Conservation (phyloP, 2,113 vertebrate genomes). For the Salvelinus sp. region DNA sequence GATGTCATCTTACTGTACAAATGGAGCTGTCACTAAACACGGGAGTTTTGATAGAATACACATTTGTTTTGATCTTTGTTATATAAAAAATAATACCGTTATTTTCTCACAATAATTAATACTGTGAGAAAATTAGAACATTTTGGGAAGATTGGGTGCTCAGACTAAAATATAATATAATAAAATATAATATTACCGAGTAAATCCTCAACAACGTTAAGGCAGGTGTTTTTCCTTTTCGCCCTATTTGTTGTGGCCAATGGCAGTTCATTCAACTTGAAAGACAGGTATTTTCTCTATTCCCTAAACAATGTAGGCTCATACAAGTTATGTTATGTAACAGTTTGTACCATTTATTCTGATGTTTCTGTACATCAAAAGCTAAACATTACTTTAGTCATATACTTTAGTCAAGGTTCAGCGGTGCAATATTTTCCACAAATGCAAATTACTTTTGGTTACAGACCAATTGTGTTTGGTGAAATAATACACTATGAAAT, state of each 20-base stretch:
- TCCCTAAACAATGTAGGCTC: neutral
- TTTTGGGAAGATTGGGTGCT: too few relatives aligned
- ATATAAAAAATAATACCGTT: neutral
- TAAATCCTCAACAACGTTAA: too few relatives aligned
- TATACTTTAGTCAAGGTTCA: conserved; percentile 22
- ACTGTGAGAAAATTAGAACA: too few relatives aligned
- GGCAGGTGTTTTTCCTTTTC: too few relatives aligned
- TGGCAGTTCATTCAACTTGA: too few relatives aligned
- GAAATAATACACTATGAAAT: conserved; percentile 24
- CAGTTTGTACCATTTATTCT: conserved; percentile 51
- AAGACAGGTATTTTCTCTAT: neutral
- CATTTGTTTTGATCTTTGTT: neutral
- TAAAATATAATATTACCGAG: too few relatives aligned
- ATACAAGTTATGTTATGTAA: conserved; percentile 7
- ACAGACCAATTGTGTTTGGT: conserved; percentile 36
- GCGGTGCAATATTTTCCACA: conserved; percentile 13
- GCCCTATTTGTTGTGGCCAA: too few relatives aligned
- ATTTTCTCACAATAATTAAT: too few relatives aligned
- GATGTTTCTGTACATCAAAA: conserved; percentile 40
- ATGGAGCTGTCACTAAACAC: conserved; percentile 42
- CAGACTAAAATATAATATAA: too few relatives aligned
- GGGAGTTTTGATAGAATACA: neutral
- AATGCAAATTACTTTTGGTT: conserved; percentile 37
- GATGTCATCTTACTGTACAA: conserved; percentile 78
- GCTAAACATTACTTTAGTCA: neutral